Evolutionary conservation across 2,113 vertebrate genomes (phyloP).

Genomic region (Gambusia affinis): DNA sequence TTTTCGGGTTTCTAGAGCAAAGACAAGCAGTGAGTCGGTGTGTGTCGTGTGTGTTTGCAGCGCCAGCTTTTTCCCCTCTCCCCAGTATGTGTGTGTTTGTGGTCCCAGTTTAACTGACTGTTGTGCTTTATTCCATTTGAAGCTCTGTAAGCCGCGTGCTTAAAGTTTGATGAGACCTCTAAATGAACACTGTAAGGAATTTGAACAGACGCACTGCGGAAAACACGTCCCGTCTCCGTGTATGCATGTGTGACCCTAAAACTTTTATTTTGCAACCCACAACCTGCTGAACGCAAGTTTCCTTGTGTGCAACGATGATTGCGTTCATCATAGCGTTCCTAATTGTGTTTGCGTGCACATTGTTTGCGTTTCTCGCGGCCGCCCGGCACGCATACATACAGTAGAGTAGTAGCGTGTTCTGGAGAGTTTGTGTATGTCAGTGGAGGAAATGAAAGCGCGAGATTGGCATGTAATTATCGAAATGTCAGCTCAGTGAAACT

Average conservation of each 20-base stretch:
- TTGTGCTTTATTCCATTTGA: constrained; percentile 71
- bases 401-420: constrained; percentile 12
- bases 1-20: background rate
- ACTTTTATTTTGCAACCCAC: constrained; percentile 14
- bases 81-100: constrained; percentile 3
- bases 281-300: constrained; percentile 7
- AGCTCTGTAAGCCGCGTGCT: constrained; percentile 70
- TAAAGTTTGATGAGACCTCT: constrained; percentile 77
- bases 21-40: background rate
- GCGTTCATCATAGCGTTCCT: background rate
- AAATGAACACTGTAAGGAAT: constrained; percentile 69
- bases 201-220: constrained; percentile 66
- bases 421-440: constrained; percentile 26
- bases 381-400: background rate
- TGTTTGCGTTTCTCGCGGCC: constrained; percentile 10
- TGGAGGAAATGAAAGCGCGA: constrained; percentile 65
- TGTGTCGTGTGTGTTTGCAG: background rate
- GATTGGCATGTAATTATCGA: constrained; percentile 78
- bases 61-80: background rate
- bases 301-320: background rate
- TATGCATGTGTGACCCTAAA: constrained; percentile 4
- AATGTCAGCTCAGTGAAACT: constrained; percentile 69
- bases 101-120: constrained; percentile 36
- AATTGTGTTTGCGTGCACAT: background rate
- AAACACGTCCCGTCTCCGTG: constrained; percentile 47